Conservation (phyloP, 2,113 vertebrate species). For the Struthio camelus region DNA sequence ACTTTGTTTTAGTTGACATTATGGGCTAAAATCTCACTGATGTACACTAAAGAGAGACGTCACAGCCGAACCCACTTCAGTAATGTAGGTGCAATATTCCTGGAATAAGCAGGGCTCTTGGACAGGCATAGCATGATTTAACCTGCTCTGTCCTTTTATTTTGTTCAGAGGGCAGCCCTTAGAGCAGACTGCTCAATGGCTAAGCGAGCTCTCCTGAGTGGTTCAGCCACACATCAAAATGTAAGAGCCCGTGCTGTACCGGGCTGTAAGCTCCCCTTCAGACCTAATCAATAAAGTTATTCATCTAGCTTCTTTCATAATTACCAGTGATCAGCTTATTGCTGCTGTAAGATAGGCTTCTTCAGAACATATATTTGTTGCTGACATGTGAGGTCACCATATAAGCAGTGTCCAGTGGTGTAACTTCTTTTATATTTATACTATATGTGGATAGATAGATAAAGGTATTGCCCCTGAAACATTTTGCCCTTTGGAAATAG, state of each 20-base stretch:
- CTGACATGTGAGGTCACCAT: not conserved
- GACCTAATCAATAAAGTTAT: slow-evolving; percentile 7
- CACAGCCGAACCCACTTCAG: slow-evolving; percentile 37
- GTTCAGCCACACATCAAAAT: slow-evolving; percentile 13
- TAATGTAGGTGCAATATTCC: slow-evolving; percentile 56
- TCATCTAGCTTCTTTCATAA: not conserved
- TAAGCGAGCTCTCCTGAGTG: not conserved
- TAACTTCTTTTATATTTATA: not conserved
- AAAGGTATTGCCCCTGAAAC: not conserved
- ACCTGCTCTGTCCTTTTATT: not conserved
- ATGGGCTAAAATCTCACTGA: slow-evolving; percentile 59
- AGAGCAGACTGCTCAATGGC: not conserved
- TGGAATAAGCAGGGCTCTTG: not conserved
- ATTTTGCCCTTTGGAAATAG: not conserved
- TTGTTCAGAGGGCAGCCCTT: not conserved
- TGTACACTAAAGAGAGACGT: slow-evolving; percentile 50
- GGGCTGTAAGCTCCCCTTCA: not conserved
- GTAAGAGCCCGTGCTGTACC: not conserved
- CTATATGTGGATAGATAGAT: not conserved
- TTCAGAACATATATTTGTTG: not conserved
- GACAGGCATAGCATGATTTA: not conserved
- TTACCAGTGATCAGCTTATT: not conserved
- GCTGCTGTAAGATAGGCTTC: not conserved
- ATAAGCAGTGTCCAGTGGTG: not conserved
- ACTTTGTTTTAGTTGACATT: slow-evolving; percentile 46